Conservation (phyloP, 2,888 invertebrate species). For the Eupithecia dodoneata region DNA sequence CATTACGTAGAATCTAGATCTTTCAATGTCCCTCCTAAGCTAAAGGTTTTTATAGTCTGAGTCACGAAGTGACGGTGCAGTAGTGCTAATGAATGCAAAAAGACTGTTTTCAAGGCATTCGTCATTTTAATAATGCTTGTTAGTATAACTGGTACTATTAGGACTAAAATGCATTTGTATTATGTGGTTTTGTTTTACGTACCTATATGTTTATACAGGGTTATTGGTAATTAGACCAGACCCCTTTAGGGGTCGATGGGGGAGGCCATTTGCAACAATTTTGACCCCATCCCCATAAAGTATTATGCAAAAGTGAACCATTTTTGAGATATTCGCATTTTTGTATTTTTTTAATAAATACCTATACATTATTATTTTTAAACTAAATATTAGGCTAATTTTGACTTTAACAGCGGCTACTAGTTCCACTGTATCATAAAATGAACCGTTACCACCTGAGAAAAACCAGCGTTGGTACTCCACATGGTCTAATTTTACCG, state of each 20-base stretch:
- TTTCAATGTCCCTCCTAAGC: not conserved
- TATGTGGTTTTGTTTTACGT: not conserved
- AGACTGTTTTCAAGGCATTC: not conserved
- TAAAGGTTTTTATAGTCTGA: not conserved
- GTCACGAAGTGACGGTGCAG: conserved; percentile 3
- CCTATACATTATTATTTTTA: conserved; percentile 15
- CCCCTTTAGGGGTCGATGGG: too few species aligned
- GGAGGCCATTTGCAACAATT: too few species aligned
- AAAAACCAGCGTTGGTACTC: conserved; percentile 47
- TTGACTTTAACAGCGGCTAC: conserved; percentile 15
- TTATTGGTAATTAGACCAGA: too few species aligned
- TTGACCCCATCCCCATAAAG: too few species aligned
- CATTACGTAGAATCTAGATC: conserved; percentile 12
- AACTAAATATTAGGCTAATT: conserved; percentile 47
- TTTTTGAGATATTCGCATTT: too few species aligned
- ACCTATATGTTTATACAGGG: not conserved
- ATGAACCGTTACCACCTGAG: conserved; percentile 56
- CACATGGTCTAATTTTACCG: conserved; percentile 47
- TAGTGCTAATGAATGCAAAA: conserved; percentile 12
- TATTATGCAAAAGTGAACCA: too few species aligned
- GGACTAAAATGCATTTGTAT: not conserved
- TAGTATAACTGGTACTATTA: not conserved
- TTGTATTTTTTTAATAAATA: not conserved
- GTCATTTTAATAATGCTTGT: not conserved
- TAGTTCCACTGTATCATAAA: conserved; percentile 63